Evolutionary conservation across 2,113 vertebrate species (phyloP).

Genomic region (rat (Rattus norvegicus)): GRCr8 NC_086025.1:31296501-31297000

Average conservation of each 20-base stretch:
- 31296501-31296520: neutral
- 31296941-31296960: neutral
- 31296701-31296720: neutral
- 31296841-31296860: neutral
- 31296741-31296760: no score
- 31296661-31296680: neutral
- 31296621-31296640: neutral
- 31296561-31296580: rapidly evolving
- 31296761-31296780: neutral
- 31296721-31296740: neutral
- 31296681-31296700: neutral
- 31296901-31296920: no score
- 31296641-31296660: neutral
- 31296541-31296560: neutral
- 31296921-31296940: neutral
- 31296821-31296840: neutral
- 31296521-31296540: rapidly evolving
- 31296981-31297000: neutral
- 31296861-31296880: neutral
- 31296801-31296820: neutral
- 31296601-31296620: neutral
- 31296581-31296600: neutral
- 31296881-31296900: neutral
- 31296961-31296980: neutral
- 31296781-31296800: neutral